Percentiles rank a stretch among this genome's conserved stretches.
These are phyloP conservation scores for Stenodema calcarata DNA, from an alignment of 2,888 invertebrate genomes.

Conservation along the genomic window DNA sequence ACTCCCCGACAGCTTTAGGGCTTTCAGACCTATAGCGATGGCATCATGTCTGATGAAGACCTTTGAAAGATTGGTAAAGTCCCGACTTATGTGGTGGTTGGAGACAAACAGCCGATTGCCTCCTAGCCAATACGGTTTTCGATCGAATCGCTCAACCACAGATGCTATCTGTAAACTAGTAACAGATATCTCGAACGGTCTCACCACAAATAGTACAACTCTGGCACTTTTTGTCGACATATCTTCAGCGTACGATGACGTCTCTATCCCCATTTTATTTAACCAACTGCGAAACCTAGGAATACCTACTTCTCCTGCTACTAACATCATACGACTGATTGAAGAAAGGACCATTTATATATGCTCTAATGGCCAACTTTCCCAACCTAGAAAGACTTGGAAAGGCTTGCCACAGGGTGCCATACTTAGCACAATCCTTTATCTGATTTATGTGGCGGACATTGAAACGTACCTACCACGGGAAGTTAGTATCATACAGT, in stretches of 20 bases:
- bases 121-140: not conserved
- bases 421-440: not conserved
- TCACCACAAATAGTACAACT: not conserved
- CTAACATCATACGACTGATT: not conserved
- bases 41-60: constrained; percentile 7
- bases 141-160: not conserved
- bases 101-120: not conserved
- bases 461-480: not conserved
- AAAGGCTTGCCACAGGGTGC: not conserved
- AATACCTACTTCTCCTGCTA: not conserved
- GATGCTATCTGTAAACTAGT: not conserved
- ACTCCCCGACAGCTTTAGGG: not conserved
- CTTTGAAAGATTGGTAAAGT: not conserved
- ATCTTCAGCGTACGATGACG: constrained; percentile 5
- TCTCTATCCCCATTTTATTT: not conserved
- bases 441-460: not conserved
- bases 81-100: not conserved
- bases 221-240: constrained; percentile 1
- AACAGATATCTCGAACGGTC: not conserved
- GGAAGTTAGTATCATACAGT: not conserved
- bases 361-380: not conserved
- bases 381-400: not conserved
- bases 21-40: constrained; percentile 2
- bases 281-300: not conserved
- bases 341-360: not conserved